Conservation (phyloP, 2,113 vertebrate species). For the Scomber colias region DNA sequence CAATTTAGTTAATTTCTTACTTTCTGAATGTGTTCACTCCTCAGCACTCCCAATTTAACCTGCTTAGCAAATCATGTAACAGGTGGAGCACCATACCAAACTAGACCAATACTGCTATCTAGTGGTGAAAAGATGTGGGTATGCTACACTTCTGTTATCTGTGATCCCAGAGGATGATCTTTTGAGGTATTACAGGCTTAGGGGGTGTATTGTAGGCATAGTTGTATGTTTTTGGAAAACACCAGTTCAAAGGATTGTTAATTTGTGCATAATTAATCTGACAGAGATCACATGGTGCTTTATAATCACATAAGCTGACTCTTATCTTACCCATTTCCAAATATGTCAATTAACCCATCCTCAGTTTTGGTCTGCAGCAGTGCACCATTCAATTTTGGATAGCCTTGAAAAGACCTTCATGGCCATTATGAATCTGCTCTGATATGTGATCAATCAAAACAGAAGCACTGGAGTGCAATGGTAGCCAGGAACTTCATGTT, state of each 20-base stretch:
- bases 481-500: too few relatives aligned
- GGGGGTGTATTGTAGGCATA: constrained; percentile 5
- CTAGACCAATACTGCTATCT: constrained; percentile 71
- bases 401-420: too few relatives aligned
- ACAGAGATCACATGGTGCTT: not conserved
- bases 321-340: not conserved
- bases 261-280: not conserved
- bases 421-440: too few relatives aligned
- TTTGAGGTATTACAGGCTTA: constrained; percentile 19
- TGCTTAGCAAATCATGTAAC: constrained; percentile 22
- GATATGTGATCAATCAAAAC: too few relatives aligned
- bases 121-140: constrained; percentile 45
- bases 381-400: not conserved
- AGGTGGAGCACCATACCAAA: constrained; percentile 48
- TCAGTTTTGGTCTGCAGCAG: not conserved
- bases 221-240: not conserved
- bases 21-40: not conserved
- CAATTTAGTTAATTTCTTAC: not conserved
- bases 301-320: not conserved
- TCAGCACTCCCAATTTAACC: constrained; percentile 8
- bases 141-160: not conserved
- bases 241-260: not conserved
- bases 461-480: too few relatives aligned
- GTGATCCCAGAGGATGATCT: constrained; percentile 8
- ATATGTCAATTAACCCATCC: not conserved